Base-by-base conservation (phyloP, 2,888 invertebrate genomes). In the Cyclophora punctaria region DNA sequence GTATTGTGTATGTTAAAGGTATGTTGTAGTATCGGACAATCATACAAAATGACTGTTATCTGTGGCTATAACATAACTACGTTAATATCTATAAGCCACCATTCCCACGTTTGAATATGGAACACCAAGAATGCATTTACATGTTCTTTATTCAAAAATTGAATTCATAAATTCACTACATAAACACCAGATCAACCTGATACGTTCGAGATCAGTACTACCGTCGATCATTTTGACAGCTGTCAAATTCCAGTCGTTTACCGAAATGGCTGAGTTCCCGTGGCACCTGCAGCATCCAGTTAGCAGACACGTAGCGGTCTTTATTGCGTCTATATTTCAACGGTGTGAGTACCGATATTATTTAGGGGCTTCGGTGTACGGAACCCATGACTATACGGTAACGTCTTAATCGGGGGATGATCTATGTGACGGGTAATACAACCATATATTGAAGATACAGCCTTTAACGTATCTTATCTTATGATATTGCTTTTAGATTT, bases 281-380 rank as follows among this genome's bases (percentile, higher is more conserved):
- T 2, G 7, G 6, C 45, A 47, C 50, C 56, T 37, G 48, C 48
- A 49, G 48, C 53, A 40, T 34, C 49, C 50, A 54, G 47, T 50
- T 52, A 53, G 49, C 49, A 41, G 46, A 55, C 57, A 58, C 51
- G 55, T 50, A 50, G 41, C 60, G 63, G 62, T 71, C 71, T 76
- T 78, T 79, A 79, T 78, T 74, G 71, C 71, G 67, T 67, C 75
- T 74, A 80, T 79, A 79, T 79, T 79, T 80, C 80, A 78, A 68
- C 63, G 60, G 64, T 60, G 69, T 71, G 67, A 52, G 49, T 47
- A 64, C 66, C 67, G 58, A 64, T 75, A 75, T 75, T 76, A 76
- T 76, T 75, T 75, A 75, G 71, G 63, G 62, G 69, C 48, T 55
- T 66, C 64, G 69, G 57, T 69, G 65, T 57, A 53, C 60, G 55